These are phyloP conservation scores for Microctenopoma steveboyesi DNA, from an alignment of 2,797 vertebrate genomes.

Conservation along the genomic window DNA sequence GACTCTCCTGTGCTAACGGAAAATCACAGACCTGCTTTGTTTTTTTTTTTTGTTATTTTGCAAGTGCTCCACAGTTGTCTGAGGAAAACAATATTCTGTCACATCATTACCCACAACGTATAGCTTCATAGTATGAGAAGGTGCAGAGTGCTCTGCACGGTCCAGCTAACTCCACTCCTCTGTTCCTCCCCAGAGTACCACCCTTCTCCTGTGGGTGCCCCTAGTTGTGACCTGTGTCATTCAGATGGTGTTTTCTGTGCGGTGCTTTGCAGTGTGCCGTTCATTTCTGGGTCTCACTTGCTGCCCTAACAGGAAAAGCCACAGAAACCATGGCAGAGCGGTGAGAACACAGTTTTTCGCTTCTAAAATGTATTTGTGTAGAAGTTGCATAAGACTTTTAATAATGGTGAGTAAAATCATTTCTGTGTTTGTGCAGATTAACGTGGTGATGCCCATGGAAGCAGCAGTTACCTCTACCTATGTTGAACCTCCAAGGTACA, in stretches of 20 bases:
- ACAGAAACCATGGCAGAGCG: conserved; percentile 35
- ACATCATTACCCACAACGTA: conserved; percentile 10
- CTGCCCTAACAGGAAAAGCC: conserved; percentile 47
- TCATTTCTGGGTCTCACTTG: conserved; percentile 77
- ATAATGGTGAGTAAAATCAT: too few species aligned
- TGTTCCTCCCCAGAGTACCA: conserved; percentile 85
- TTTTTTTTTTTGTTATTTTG: conserved; percentile 16
- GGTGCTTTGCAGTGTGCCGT: conserved; percentile 76
- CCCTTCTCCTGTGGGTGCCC: conserved; percentile 89
- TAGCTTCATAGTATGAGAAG: background rate
- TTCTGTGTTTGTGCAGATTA: conserved; percentile 57
- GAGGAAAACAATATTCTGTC: conserved; percentile 4
- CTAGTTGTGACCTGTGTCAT: conserved; percentile 85
- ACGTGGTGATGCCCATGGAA: conserved; percentile 31
- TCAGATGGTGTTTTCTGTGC: conserved; percentile 83
- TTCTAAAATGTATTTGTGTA: background rate
- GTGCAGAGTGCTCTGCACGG: conserved; percentile 5
- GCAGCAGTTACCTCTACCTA: conserved; percentile 10
- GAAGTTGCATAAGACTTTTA: background rate
- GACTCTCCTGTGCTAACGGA: conserved; percentile 23
- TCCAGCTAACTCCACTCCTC: conserved; percentile 30
- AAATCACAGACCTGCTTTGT: conserved; percentile 14
- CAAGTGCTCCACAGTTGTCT: background rate
- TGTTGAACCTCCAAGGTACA: background rate
- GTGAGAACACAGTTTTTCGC: conserved; percentile 54